phyloP scores from a whole-genome alignment of 2,888 invertebrate species.

The Bombylius major region DNA sequence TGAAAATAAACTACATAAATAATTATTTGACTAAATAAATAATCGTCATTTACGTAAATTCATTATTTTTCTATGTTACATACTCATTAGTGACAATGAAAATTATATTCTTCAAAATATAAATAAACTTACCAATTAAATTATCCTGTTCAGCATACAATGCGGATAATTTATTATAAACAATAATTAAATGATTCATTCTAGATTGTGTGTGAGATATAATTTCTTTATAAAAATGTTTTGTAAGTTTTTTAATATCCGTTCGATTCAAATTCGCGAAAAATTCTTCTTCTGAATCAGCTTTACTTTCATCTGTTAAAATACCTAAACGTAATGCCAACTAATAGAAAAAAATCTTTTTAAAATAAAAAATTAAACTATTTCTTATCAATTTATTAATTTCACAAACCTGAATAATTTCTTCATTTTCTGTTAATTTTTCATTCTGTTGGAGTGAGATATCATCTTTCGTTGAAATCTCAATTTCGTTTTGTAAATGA shows the following conservation, averaged over 20 bases:
- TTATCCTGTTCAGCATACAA: constrained; percentile 33
- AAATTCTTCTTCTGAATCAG: constrained; percentile 34
- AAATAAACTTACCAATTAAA: constrained; percentile 23
- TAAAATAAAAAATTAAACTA: neutral
- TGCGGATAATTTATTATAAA: constrained; percentile 28
- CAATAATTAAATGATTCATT: constrained; percentile 23
- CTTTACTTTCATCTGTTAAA: constrained; percentile 28
- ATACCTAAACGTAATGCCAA: constrained; percentile 30
- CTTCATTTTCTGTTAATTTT: neutral
- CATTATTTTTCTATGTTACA: too few species aligned
- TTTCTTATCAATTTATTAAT: too few species aligned
- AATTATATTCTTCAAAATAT: too few species aligned
- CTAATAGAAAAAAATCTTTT: constrained; percentile 15
- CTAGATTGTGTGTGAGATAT: constrained; percentile 30
- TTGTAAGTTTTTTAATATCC: constrained; percentile 24
- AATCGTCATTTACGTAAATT: too few species aligned
- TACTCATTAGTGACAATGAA: too few species aligned
- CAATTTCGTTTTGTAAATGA: constrained; percentile 27
- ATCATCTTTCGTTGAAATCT: constrained; percentile 13
- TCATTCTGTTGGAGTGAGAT: neutral
- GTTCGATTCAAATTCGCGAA: constrained; percentile 33
- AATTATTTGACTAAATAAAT: too few species aligned
- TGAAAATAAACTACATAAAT: too few species aligned
- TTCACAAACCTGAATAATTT: neutral
- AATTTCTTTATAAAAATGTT: constrained; percentile 28